These are phyloP conservation scores for Sitobion miscanthi DNA, from an alignment of 1,140 invertebrate genomes.

Conservation along the genomic window DNA sequence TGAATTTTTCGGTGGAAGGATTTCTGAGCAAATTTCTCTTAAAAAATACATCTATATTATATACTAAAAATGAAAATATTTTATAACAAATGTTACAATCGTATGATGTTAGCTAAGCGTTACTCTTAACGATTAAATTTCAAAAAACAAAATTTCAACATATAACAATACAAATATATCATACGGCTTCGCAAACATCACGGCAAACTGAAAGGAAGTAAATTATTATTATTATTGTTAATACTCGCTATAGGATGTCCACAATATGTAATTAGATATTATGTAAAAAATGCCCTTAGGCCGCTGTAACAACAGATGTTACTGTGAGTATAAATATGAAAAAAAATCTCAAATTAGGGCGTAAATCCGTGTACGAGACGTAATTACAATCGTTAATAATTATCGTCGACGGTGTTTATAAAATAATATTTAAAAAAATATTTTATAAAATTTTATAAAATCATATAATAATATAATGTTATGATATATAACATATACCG, in stretches of 20 bases:
- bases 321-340: neutral
- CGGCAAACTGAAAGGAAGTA: neutral
- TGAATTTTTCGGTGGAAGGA: too few relatives aligned
- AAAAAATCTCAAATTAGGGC: conserved; percentile 27
- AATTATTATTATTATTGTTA: neutral
- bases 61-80: too few relatives aligned
- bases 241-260: neutral
- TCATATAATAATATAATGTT: neutral
- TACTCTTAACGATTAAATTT: neutral
- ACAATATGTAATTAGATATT: neutral
- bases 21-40: too few relatives aligned
- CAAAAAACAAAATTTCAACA: neutral
- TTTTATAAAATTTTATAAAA: neutral
- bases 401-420: neutral
- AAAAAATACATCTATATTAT: too few relatives aligned
- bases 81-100: neutral
- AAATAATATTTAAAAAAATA: neutral
- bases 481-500: neutral
- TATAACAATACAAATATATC: neutral
- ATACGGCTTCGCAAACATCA: neutral
- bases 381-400: conserved; percentile 32
- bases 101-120: neutral
- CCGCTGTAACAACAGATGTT: conserved; percentile 29
- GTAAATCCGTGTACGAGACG: conserved; percentile 16
- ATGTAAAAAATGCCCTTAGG: neutral